Evolutionary conservation across 2,888 invertebrate species (phyloP), one percentile per base, ranked within the genome.

Genomic region (Cheilosia grossa): DNA sequence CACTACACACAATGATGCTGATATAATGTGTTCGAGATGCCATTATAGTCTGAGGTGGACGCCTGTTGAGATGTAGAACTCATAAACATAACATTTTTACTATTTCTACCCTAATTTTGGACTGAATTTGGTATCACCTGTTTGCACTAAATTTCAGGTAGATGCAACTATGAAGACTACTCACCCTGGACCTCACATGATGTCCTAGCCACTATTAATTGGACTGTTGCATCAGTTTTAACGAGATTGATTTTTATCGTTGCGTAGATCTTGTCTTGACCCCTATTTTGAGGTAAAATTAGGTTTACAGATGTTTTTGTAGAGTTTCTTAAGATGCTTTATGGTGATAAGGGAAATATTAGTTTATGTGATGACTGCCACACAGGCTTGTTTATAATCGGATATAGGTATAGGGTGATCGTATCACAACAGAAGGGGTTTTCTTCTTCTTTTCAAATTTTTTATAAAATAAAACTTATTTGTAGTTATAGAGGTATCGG

Each of bases 301-400:
- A 89, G 89, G 88, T 89, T 91, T 90, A 89, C 90, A 88, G 89
- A 88, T 89, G 89, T 89, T 89, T 88, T 24, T 74, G 24, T 58
- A 69, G 37, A 9, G 42, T 47, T 81, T 15, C 9, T 19, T 6
- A 15, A 69, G 74, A 81, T 81, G 69, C 15, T 58, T 64, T 17
- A 27, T 17, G 7, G 17, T 40, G 73, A 82, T 82, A 64, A 24
- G 21, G 13, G n/a, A 73, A 69, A 78, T 78, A 78, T 77, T 73
- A 67, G 78, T 73, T 79, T 69, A 15, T 67, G 24, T 64, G 61
- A 82, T 58, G 63, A 56, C 66, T 58, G 61, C 21, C 47, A 33
- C 47, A 33, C 30, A 49, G 59, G 61, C 53, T 77, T 72, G 53
- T 78, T 77, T 54, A 49, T 73, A 54, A 73, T 73, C 27, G 42